Conservation (phyloP, 2,113 vertebrate genomes). For the Microcebus jonahi region DNA sequence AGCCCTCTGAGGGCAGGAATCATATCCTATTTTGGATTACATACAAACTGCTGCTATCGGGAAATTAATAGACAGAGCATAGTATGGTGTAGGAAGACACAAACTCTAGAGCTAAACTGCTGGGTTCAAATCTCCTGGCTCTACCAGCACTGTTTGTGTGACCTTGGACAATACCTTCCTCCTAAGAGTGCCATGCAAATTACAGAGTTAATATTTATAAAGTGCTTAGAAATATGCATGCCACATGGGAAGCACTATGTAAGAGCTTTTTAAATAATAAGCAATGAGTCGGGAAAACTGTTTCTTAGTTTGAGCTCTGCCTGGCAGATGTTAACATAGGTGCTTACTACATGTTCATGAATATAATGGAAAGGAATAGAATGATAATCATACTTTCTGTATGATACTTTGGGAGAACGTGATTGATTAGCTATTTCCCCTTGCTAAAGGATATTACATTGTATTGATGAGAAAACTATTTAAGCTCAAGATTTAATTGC, state of each 20-base stretch:
- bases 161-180: not conserved
- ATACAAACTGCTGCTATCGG: not conserved
- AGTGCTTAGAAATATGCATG: not conserved
- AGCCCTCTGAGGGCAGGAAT: not conserved
- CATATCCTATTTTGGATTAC: not conserved
- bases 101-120: not conserved
- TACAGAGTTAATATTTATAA: not conserved
- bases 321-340: not conserved
- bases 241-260: not conserved
- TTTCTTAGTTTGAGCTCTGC: not conserved
- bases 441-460: not conserved
- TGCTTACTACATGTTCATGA: not conserved
- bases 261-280: not conserved
- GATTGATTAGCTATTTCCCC: not conserved
- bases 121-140: not conserved
- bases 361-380: not conserved
- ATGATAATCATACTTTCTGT: not conserved
- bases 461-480: not conserved
- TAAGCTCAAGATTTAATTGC: slow-evolving; percentile 9
- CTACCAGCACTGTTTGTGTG: not conserved
- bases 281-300: not conserved
- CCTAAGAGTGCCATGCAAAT: not conserved
- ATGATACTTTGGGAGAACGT: not conserved
- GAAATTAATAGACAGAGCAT: not conserved
- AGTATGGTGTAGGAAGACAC: not conserved